Evolutionary conservation across 2,888 invertebrate genomes (phyloP).

Genomic region (Polydrusus tereticollis): DNA sequence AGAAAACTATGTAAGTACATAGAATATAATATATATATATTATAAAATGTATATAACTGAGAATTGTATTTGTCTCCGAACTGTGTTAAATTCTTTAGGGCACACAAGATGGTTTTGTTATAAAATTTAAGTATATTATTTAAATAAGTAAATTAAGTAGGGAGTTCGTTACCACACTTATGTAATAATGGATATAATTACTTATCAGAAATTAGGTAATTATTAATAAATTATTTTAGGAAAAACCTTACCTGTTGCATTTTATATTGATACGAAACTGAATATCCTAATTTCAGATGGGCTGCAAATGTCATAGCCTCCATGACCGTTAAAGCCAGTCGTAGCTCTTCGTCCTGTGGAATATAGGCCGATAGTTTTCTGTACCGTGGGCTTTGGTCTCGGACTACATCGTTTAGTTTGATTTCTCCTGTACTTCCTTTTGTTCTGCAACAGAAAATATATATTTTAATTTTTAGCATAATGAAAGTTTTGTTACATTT

Average conservation of each 20-base stretch:
- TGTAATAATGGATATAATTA: too few relatives aligned
- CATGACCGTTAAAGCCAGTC: constrained; percentile 79
- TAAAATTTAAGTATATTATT: too few relatives aligned
- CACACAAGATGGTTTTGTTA: too few relatives aligned
- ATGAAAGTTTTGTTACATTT: too few relatives aligned
- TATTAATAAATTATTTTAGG: background rate
- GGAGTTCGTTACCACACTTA: too few relatives aligned
- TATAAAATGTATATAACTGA: too few relatives aligned
- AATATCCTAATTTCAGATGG: constrained; percentile 80
- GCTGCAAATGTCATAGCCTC: constrained; percentile 86
- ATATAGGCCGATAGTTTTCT: constrained; percentile 87
- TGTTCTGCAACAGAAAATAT: constrained; percentile 59
- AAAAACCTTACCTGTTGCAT: constrained; percentile 74
- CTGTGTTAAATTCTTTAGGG: too few relatives aligned
- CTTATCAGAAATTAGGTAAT: too few relatives aligned
- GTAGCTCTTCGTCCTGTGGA: constrained; percentile 82
- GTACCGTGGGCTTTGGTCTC: constrained; percentile 82
- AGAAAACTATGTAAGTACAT: too few relatives aligned
- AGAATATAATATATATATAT: too few relatives aligned
- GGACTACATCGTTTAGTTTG: constrained; percentile 69
- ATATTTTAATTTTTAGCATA: background rate
- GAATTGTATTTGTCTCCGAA: too few relatives aligned
- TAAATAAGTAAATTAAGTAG: too few relatives aligned
- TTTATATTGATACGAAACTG: constrained; percentile 76
- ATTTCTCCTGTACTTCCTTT: constrained; percentile 63